Evolutionary conservation across 92 coral and sea anemone species (phyloP), one percentile per base, ranked within the genome.

Genomic region (Plumapathes pennacea): DNA sequence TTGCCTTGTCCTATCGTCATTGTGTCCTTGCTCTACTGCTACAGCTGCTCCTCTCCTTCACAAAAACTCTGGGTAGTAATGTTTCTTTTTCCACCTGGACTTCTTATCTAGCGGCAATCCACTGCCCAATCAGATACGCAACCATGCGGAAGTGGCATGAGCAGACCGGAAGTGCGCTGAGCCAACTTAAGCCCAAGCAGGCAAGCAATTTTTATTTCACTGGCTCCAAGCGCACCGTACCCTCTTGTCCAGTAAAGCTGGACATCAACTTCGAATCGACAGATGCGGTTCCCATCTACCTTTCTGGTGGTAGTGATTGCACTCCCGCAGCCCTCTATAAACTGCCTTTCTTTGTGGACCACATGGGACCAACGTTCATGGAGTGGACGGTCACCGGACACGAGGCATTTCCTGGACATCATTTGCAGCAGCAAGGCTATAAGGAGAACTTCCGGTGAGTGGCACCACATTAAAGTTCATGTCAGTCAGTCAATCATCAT

Each of bases 351-450:
- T 86, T 86, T 41, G 80, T 76, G 2, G 89, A 82, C 32, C 68
- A 76, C 23, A 76, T 82, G 80, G 89, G 95, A 8, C 76, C 85
- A 5, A 52, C 44, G 29, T 71, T 54, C 54, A 53, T 57, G 47
- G 89, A 77, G 36, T 64, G 71, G 78, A 52, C 85, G n/a, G 77
- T 71, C 38, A 64, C 65, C 57, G 82, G 75, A 21, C 95, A 86
- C 20, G 85, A 86, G 56, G 78, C 77, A 11, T 52, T 67, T n/a
- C 95, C 95, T 5, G 95, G 89, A 0, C 95, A 82, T 44, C 89
- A 86, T 33, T 49, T 79, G 2, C 89, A 86, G 64, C 38, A 50
- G 2, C 77, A 69, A 24, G 68, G 82, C n/a, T 67, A 38, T 60
- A 58, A 40, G 38, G 78, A 74, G 19, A 59, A 73, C 37, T 74